A percentile compares a stretch with the other conserved stretches of the same genome.
These are phyloP conservation scores for Drosophila asahinai DNA, from an alignment of 1,140 invertebrate species.

Conservation along the genomic window DNA sequence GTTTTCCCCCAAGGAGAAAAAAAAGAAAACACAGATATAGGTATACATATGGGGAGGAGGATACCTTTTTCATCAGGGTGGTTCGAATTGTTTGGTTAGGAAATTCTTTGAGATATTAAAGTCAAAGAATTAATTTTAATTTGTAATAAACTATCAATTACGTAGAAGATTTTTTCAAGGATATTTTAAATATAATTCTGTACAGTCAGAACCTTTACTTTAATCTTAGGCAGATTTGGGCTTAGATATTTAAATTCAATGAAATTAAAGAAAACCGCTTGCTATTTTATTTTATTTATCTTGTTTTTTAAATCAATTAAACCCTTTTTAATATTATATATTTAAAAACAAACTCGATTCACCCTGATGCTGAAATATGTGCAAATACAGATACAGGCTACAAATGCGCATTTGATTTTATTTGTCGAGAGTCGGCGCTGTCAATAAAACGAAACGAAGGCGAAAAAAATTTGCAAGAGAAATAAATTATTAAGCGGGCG, in stretches of 20 bases:
- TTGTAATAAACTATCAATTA: too few species aligned
- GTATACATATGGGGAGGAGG: neutral
- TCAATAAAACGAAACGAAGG: conserved; percentile 58
- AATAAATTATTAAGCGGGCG: conserved; percentile 76
- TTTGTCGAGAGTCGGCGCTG: conserved; percentile 58
- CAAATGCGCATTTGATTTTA: conserved; percentile 74
- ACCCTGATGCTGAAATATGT: conserved; percentile 3
- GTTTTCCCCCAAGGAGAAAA: conserved; percentile 22
- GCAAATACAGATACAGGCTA: conserved; percentile 33
- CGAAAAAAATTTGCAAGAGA: conserved; percentile 65
- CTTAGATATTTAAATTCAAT: neutral
- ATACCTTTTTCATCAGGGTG: conserved; percentile 13
- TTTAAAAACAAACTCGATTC: neutral
- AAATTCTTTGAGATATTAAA: neutral
- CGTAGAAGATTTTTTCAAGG: too few species aligned
- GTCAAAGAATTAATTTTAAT: too few species aligned
- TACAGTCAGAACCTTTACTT: accelerated
- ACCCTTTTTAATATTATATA: neutral
- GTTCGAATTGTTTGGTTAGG: neutral
- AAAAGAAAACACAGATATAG: conserved; percentile 10
- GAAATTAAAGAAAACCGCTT: too few species aligned
- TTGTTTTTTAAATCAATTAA: neutral
- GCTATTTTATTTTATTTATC: neutral
- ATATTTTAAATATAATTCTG: neutral
- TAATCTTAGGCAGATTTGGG: too few species aligned